Percentiles rank a stretch among this genome's conserved stretches.
These are phyloP conservation scores for Nymphicus hollandicus DNA, from an alignment of 2,113 vertebrate species.

Conservation along the genomic window DNA sequence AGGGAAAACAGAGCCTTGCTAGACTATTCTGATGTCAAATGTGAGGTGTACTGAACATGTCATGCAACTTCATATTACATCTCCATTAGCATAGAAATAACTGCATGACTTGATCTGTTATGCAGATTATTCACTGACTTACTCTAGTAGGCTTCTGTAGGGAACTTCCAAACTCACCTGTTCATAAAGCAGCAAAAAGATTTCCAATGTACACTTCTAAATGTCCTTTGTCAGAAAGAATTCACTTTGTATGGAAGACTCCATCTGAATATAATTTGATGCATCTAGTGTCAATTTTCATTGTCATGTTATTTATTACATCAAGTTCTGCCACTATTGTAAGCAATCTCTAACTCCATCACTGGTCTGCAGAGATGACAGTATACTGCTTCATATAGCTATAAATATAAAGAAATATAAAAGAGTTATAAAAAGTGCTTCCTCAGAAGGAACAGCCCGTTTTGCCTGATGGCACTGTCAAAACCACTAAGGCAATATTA, in stretches of 20 bases:
- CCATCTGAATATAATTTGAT: background rate
- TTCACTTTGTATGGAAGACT: background rate
- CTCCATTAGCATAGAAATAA: background rate
- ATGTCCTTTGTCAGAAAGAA: background rate
- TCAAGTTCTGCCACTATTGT: background rate
- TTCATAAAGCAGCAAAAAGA: background rate
- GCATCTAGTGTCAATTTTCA: background rate
- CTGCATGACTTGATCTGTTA: conserved; percentile 9
- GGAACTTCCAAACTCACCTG: background rate
- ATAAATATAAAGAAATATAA: background rate
- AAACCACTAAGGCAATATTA: background rate
- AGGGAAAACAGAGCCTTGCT: background rate
- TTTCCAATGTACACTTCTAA: background rate
- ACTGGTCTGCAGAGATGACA: background rate
- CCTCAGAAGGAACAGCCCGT: background rate
- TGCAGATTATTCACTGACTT: conserved; percentile 11
- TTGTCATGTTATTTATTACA: background rate
- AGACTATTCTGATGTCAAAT: background rate
- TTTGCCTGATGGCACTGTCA: background rate
- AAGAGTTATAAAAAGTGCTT: background rate
- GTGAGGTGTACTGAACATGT: background rate
- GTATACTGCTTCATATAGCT: background rate
- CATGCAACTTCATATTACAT: background rate
- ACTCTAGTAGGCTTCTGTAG: background rate
- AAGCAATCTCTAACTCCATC: background rate